A percentile compares a stretch with the other conserved stretches of the same genome.
Evolutionary conservation across 2,888 invertebrate genomes (phyloP).

Genomic region (Crocallis elinguaria): DNA sequence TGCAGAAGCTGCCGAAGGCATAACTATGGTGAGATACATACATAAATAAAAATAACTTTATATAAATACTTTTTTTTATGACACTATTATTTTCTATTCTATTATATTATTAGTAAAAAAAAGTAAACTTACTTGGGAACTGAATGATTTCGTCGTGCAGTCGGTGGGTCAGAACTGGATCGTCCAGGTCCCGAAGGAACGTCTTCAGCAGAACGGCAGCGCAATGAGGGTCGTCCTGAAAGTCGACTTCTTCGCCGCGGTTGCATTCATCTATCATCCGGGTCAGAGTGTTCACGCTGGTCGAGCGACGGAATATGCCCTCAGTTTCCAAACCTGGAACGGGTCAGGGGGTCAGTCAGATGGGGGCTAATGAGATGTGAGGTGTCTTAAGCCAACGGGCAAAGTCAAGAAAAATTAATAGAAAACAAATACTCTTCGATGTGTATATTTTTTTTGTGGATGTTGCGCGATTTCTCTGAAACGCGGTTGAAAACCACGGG

Average conservation of each 20-base stretch:
- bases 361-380: neutral
- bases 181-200: conserved; percentile 95
- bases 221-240: conserved; percentile 93
- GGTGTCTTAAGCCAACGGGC: too few relatives aligned
- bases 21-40: too few relatives aligned
- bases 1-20: too few relatives aligned
- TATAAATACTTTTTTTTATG: too few relatives aligned
- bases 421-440: too few relatives aligned
- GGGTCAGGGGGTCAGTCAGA: neutral
- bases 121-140: conserved; percentile 91
- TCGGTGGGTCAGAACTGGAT: conserved; percentile 96
- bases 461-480: too few relatives aligned
- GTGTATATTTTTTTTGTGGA: too few relatives aligned
- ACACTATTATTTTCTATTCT: too few relatives aligned
- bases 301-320: conserved; percentile 97
- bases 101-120: too few relatives aligned
- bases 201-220: conserved; percentile 98
- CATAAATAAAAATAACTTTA: too few relatives aligned
- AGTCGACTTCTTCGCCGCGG: conserved; percentile 91
- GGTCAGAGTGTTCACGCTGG: conserved; percentile 86
- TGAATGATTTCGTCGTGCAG: conserved; percentile 96
- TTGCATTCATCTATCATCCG: conserved; percentile 94
- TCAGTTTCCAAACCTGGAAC: conserved; percentile 94
- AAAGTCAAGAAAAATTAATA: too few relatives aligned
- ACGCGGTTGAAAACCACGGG: too few relatives aligned